phyloP scores from a whole-genome alignment of 2,113 vertebrate species.

The Origma solitaria region DNA sequence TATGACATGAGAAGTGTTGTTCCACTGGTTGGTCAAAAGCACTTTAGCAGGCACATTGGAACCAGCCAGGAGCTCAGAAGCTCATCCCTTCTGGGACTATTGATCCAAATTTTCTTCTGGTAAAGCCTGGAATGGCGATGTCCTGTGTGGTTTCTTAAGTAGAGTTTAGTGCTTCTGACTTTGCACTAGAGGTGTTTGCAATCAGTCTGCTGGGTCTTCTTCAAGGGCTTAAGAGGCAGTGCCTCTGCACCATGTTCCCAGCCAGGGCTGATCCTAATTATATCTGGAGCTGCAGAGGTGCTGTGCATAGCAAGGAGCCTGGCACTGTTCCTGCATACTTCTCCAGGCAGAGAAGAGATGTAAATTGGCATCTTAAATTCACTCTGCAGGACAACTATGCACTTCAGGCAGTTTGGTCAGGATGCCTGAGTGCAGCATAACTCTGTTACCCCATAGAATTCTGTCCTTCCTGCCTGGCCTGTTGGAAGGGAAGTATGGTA shows the following conservation, averaged over 20 bases:
- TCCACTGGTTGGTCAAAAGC: not conserved
- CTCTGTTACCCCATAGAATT: not conserved
- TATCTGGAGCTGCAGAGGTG: constrained; percentile 33
- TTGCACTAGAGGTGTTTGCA: not conserved
- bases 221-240: not conserved
- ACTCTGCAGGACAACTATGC: not conserved
- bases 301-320: not conserved
- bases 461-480: not conserved
- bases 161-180: not conserved
- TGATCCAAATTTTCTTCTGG: not conserved
- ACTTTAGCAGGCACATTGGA: not conserved
- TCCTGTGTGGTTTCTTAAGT: not conserved
- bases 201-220: not conserved
- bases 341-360: not conserved
- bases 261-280: not conserved
- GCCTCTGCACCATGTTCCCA: not conserved
- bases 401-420: not conserved
- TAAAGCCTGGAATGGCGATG: not conserved
- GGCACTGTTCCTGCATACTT: not conserved
- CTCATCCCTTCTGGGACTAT: not conserved
- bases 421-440: rapidly evolving
- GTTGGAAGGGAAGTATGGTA: not conserved
- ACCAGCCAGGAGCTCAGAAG: not conserved
- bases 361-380: not conserved
- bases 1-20: not conserved